Evolutionary conservation across 92 coral and sea anemone genomes (phyloP).

Genomic region (Meandrina meandrites): DNA sequence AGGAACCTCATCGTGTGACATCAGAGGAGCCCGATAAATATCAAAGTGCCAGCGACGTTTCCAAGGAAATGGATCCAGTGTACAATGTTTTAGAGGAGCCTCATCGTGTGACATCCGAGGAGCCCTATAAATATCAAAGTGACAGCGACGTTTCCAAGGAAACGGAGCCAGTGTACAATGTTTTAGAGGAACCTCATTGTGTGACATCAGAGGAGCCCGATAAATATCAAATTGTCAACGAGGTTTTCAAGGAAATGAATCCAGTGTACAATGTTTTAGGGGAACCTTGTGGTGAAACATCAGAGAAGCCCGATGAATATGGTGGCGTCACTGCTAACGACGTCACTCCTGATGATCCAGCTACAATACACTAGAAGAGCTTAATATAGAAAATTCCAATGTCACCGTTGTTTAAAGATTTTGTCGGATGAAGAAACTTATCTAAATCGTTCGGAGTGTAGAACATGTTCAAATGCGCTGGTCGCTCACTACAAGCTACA

Average conservation of each 20-base stretch:
- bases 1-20: background rate
- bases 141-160: background rate
- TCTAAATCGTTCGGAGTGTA: too few species aligned
- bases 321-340: background rate
- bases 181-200: background rate
- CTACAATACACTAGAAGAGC: constrained; percentile 4
- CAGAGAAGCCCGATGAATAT: background rate
- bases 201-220: background rate
- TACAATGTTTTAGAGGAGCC: constrained; percentile 4
- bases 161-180: constrained; percentile 7
- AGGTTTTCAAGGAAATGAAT: background rate
- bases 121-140: background rate
- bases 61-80: too few species aligned
- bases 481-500: too few species aligned
- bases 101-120: background rate
- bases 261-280: constrained; percentile 4
- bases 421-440: background rate
- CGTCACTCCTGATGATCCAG: background rate
- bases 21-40: background rate
- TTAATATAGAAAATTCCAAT: background rate
- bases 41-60: too few species aligned
- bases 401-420: background rate
- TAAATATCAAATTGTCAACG: background rate
- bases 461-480: too few species aligned
- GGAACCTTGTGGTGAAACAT: background rate